These are phyloP conservation scores for Sarcophaga rosellei DNA, from an alignment of 2,888 invertebrate genomes.

Conservation along the genomic window DNA sequence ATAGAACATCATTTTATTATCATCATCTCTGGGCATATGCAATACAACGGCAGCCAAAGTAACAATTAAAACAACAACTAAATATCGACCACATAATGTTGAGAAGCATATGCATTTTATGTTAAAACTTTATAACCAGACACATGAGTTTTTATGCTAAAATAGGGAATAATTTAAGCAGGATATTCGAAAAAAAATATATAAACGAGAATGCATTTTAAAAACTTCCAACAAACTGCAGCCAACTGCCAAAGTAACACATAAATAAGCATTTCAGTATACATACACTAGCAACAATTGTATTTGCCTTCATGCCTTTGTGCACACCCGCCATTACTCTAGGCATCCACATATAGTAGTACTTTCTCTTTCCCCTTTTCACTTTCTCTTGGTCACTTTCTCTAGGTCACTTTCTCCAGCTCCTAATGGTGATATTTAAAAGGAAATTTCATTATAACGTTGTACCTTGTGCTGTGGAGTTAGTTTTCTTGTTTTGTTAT, in stretches of 20 bases:
- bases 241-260: not conserved
- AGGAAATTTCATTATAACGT: conserved; percentile 28
- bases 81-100: conserved; percentile 25
- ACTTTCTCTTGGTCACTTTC: not conserved
- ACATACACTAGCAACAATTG: too few relatives aligned
- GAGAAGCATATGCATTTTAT: conserved; percentile 42
- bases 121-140: not conserved
- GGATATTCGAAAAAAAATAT: conserved; percentile 10
- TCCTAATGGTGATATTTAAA: not conserved
- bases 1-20: conserved; percentile 59
- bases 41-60: not conserved
- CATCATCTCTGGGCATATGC: conserved; percentile 16
- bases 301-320: too few relatives aligned
- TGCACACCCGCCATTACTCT: too few relatives aligned
- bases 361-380: not conserved
- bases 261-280: not conserved
- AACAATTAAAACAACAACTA: too few relatives aligned
- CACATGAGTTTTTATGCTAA: not conserved
- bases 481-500: conserved; percentile 14
- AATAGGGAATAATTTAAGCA: conserved; percentile 9
- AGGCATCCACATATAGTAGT: too few relatives aligned
- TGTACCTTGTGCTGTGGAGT: conserved; percentile 2
- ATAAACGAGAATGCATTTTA: conserved; percentile 36
- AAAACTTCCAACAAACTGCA: conserved; percentile 12
- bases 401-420: not conserved